A percentile compares a stretch with the other conserved stretches of the same genome.
These are phyloP conservation scores for Diuraphis noxia DNA, from an alignment of 1,140 invertebrate genomes.

Conservation along the genomic window DNA sequence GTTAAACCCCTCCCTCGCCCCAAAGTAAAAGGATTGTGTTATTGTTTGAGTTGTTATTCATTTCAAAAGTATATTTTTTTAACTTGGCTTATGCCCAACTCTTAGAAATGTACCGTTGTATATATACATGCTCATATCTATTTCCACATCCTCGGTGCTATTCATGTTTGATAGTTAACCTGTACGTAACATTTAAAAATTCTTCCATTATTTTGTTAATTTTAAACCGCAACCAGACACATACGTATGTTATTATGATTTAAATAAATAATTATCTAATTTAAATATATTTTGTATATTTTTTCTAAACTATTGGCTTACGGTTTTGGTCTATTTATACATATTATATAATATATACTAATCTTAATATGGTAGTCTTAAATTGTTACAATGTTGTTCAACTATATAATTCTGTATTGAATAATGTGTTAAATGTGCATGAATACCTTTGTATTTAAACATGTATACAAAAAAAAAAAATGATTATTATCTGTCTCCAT, in stretches of 20 bases:
- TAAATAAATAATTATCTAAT: constrained; percentile 9
- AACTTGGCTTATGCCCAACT: background rate
- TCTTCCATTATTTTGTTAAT: background rate
- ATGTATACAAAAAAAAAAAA: background rate
- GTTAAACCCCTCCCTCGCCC: background rate
- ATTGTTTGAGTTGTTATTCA: constrained; percentile 35
- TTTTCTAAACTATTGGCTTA: constrained; percentile 12
- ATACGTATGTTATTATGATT: background rate
- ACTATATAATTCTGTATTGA: background rate
- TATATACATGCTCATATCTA: constrained; percentile 4
- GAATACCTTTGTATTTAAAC: background rate
- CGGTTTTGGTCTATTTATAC: background rate
- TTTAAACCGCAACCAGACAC: background rate
- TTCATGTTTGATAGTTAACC: background rate
- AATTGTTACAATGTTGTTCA: background rate
- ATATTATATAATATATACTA: constrained; percentile 23
- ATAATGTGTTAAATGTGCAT: background rate
- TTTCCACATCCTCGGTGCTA: constrained; percentile 24
- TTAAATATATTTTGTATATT: constrained; percentile 14
- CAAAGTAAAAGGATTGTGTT: constrained; percentile 7
- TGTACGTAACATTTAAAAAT: background rate
- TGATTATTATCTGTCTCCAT: background rate
- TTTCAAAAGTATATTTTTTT: constrained; percentile 44
- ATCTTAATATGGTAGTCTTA: constrained; percentile 21
- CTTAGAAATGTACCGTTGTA: background rate